Evolutionary conservation across 1,140 invertebrate species (phyloP).

Genomic region (Cryptotermes secundus): DNA sequence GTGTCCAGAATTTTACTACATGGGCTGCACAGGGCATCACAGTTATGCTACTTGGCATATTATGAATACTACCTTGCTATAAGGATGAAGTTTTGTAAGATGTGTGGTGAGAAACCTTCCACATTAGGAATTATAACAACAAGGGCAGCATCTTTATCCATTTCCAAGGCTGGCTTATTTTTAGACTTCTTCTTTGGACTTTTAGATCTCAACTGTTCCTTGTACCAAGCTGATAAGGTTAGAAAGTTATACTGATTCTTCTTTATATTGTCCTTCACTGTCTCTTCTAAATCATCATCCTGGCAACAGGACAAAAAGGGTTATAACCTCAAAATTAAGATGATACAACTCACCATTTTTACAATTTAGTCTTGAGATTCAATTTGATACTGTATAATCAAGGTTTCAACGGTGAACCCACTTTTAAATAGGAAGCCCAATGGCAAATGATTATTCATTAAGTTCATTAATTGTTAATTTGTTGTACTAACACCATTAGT

Average conservation of each 20-base stretch:
- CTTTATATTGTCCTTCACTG: not conserved
- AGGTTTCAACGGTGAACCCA: too few relatives aligned
- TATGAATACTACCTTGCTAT: not conserved
- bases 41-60: not conserved
- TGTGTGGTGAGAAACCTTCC: not conserved
- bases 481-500: too few relatives aligned
- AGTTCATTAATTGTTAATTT: too few relatives aligned
- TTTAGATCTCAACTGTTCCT: not conserved
- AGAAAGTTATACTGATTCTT: slow-evolving; percentile 4
- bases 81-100: not conserved
- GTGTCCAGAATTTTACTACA: too few relatives aligned
- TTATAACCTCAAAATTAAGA: too few relatives aligned
- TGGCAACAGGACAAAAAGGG: not conserved
- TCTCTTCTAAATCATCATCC: not conserved
- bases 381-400: too few relatives aligned
- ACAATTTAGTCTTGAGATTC: too few relatives aligned
- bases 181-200: not conserved
- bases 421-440: too few relatives aligned
- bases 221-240: slow-evolving; percentile 19
- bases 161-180: not conserved
- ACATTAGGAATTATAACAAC: slow-evolving; percentile 13
- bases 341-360: too few relatives aligned
- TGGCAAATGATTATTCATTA: too few relatives aligned
- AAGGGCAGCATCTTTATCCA: not conserved
- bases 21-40: too few relatives aligned